Base-by-base conservation (phyloP, 2,797 vertebrate genomes). In the Iguana delicatissima region DNA sequence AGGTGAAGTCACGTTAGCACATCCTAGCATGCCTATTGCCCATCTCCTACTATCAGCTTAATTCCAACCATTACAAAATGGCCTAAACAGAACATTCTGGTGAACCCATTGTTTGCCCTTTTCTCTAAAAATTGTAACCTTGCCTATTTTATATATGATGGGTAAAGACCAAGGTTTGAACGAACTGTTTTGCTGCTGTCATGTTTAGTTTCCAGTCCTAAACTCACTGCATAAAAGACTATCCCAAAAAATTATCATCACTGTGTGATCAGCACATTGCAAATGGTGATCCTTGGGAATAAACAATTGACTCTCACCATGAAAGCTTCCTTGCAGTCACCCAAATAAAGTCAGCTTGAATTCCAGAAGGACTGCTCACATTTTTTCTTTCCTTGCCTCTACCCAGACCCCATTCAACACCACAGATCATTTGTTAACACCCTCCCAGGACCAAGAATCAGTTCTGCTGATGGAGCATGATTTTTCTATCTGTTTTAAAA, bases 241-340 rank as follows among this genome's bases (percentile, higher is more conserved):
- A 46, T 62, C 35, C 55, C 24, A 22, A 22, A 5, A 13, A n/a
- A 26, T 57, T 80, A 69, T 80, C 80, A 69, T 22, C 16, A 38
- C 35, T 52, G 24, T 12, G 42, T 12, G 9, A 24, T 80, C 76
- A 50, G 42, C 38, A 64, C 76, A 74, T 42, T 20, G 29, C 57
- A 87, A 13, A 46, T 24, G 5, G 73, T 22, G 1, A 4, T 50
- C 55, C 32, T 50, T 14, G 29, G 42, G 29, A 64, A 52, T 76
- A 22, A 67, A 74, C 42, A 86, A 64, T 46, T 62, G 42, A 35
- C 52, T 57, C 52, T 83, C 22, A 32, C n/a, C 22, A 24, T 12
- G 20, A 84, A 38, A 69, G n/a, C 0, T 0, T 0, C 0, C 80
- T 74, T 0, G 0, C 64, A 4, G 46, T 83, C 0, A 1, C 77